Base-by-base conservation (phyloP, 2,797 vertebrate species). In the Ctenopoma kingsleyae region DNA sequence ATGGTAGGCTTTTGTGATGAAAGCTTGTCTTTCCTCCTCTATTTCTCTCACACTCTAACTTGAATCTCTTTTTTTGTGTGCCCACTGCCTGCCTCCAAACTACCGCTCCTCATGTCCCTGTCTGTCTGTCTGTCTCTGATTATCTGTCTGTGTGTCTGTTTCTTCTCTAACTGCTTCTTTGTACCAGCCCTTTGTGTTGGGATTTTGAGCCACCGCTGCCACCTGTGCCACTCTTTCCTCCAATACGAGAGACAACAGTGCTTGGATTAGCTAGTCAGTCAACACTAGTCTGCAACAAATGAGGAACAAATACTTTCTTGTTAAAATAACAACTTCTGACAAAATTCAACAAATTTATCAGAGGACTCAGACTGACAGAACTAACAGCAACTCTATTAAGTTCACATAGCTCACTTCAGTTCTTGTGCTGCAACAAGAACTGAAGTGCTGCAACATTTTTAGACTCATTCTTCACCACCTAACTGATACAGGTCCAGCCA, bases 1-100 rank as follows among this genome's bases (percentile, higher is more conserved):
- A 71, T 41, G 59, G 64, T 30, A 66, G 53, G 72, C 66, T 72
- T 89, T 76, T 76, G 73, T 74, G 76, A 81, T 73, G 57, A 81
- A 75, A 67, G 80, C 67, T 65, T 66, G 54, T 78, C 44, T 59
- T 48, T 25, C 17, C 4, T 20, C 52, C 56, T 85, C 70, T 65
- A 61, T 79, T 76, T 69, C 36, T 66, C 40, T 51, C 53, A n/a
- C 47, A 27, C 72, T 76, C 60, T 74, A 67, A 83, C 61, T 81
- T 69, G 52, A 69, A 65, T 78, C 62, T 60, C 66, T 71, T 73
- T 81, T 63, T 80, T 71, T 55, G 20, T 49, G 56, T 47, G 59
- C 69, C 58, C 30, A 13, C 69, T 52, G 63, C 59, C 44, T 52
- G 63, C 59, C 44, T 76, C 35, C 58, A 44, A 68, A 62, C 50